Conservation (phyloP, 2,113 vertebrate genomes). For the Indicator maculatus region DNA sequence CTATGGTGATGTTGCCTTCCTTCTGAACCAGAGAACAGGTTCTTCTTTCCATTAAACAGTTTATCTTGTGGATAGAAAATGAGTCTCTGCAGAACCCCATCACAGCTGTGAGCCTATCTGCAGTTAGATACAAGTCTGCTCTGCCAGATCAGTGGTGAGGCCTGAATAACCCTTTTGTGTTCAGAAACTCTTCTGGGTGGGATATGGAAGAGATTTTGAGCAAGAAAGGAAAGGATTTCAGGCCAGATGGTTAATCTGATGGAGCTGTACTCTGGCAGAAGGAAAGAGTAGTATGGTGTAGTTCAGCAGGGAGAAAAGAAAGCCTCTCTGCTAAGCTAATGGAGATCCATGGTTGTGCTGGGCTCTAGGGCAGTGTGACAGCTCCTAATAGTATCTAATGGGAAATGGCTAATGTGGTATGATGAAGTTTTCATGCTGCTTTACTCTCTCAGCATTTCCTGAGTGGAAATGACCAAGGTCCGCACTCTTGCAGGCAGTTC, state of each 20-base stretch:
- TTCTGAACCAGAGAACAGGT: background rate
- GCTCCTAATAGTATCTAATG: conserved; percentile 8
- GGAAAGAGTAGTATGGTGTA: conserved; percentile 29
- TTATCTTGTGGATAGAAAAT: background rate
- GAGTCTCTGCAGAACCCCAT: conserved; percentile 29
- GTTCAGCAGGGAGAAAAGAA: conserved; percentile 43
- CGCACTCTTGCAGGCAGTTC: background rate
- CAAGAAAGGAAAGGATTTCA: conserved; percentile 21
- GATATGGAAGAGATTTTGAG: conserved; percentile 53
- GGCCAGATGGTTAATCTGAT: conserved; percentile 60
- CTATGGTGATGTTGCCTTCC: background rate
- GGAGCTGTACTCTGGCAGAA: conserved; percentile 21
- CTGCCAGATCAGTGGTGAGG: conserved; percentile 31
- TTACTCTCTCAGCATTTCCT: background rate
- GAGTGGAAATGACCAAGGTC: background rate
- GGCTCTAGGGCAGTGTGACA: conserved; percentile 27
- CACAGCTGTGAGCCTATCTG: conserved; percentile 47
- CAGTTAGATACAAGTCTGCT: conserved; percentile 42
- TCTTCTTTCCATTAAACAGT: background rate
- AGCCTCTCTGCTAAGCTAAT: conserved; percentile 33
- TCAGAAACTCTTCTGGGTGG: conserved; percentile 48
- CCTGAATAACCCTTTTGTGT: conserved; percentile 64
- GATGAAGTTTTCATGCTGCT: conserved; percentile 37
- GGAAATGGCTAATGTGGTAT: background rate
- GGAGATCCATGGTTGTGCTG: conserved; percentile 30